Base-by-base conservation (phyloP, 2,113 vertebrate genomes). In the Lates calcarifer region DNA sequence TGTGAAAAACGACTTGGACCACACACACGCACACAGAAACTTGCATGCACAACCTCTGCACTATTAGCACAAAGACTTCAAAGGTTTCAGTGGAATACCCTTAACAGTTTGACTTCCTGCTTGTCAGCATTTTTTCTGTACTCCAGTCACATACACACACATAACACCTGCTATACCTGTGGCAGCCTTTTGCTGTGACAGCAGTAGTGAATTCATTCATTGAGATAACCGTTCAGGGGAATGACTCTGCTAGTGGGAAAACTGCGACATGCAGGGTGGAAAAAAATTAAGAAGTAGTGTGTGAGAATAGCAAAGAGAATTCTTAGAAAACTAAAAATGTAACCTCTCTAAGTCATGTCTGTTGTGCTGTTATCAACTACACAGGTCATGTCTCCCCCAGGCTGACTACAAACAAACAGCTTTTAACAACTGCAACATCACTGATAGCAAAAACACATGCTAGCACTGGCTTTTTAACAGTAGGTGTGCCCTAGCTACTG, bases 41-140 rank as follows among this genome's bases (percentile, higher is more conserved):
- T n/a, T 51, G 49, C 70, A 66, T n/a, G 35, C 56, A 60, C 26
- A 28, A 14, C 8, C 41, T 43, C 56, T 41, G 4, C 1, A 28
- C 20, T 74, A 24, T 20, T 66, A 47, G 37, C 49, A 76, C 58
- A 77, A 39, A 15, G 55, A 62, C 31, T 72, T 76, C 51, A 35
- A 62, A 69, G 65, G 18, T 77, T 74, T 84, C 71, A 39, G 64
- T 58, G 20, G 57, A 78, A 77, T 37, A 66, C 26, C 26, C 8
- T 62, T 24, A 76, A 74, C 75, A 70, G 73, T 83, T 62, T 75
- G 56, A 72, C 60, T 60, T 84, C 60, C 58, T 60, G 43, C 61
- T 33, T 29, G 77, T 92, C 90, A 90, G 82, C 82, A 77, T 79
- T 88, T 78, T 41, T 39, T 28, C 63, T 75, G 63, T 64, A 47